Base-by-base conservation (phyloP, 2,797 vertebrate species). In the Halcyon smyrnensis region DNA sequence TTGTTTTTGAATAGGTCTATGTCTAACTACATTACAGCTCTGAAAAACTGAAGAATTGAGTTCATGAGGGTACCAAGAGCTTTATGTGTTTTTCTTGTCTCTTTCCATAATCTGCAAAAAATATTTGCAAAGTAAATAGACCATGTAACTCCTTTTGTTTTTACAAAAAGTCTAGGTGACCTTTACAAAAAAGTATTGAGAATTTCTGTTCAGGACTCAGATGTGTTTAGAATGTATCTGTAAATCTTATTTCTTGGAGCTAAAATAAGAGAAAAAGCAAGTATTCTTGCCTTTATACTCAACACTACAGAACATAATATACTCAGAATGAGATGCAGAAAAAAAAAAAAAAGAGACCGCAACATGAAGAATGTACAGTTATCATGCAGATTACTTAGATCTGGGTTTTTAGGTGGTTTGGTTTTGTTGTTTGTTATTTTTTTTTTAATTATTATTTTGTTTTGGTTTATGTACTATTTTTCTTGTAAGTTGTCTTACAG, bases 51-150 rank as follows among this genome's bases (percentile, higher is more conserved):
- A 85, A 80, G 9, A 73, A 71, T 17, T 74, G 36, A 6, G 15
- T 45, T 85, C 39, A 69, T 0, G 1, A 73, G 9, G 12, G 45
- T 54, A 65, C 60, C 5, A 32, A 73, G 6, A 0, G 1, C 4
- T 65, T 89, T 8, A 23, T 32, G 15, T 27, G 37, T 37, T 90
- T 87, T 88, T 83, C 54, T 80, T 83, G 51, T 79, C 23, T 69
- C 23, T 1, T 83, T 87, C 24, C 17, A 73, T 9, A 56, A 6
- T 19, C 15, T 45, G 32, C 11, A 62, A 87, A 74, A 81, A 39
- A 12, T 45, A 13, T 60, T 91, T 71, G 9, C n/a, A 51, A 89
- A 82, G 6, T 63, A 78, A 70, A 70, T 50, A 71, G 6, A 45
- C 20, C 27, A 36, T 50, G 8, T 39, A 51, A 39, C 5, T 50